Conservation (phyloP, 2,888 invertebrate genomes). For the Drosophila mayaguana region DNA sequence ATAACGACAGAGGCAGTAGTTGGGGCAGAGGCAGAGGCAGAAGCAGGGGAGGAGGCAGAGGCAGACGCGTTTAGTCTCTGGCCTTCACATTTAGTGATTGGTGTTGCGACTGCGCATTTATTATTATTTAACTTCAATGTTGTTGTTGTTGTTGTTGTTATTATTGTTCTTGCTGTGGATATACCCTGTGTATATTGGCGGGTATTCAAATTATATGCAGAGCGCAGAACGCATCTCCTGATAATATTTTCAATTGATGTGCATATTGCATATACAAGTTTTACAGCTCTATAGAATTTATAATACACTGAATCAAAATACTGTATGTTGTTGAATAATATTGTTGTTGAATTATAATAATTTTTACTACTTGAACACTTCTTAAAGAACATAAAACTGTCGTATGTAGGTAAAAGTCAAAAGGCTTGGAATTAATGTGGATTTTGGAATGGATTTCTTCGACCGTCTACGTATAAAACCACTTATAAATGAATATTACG, state of each 20-base stretch:
- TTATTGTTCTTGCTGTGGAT: neutral
- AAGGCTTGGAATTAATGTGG: too few relatives aligned
- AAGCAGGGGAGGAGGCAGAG: constrained; percentile 10
- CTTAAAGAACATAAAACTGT: too few relatives aligned
- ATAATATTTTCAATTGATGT: too few relatives aligned
- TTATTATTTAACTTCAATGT: constrained; percentile 39
- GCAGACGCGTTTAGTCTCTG: constrained; percentile 64
- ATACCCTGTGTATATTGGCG: constrained; percentile 2
- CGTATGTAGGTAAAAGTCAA: too few relatives aligned
- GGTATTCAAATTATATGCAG: neutral
- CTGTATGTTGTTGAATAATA: too few relatives aligned
- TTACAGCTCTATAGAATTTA: neutral
- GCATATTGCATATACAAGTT: too few relatives aligned
- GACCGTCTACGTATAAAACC: neutral
- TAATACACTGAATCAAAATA: too few relatives aligned
- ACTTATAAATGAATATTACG: too few relatives aligned
- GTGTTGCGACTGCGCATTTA: constrained; percentile 72
- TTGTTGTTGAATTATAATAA: neutral
- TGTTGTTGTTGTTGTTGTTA: neutral
- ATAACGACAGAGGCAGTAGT: neutral
- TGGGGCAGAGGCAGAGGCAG: constrained; percentile 28
- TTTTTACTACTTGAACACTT: too few relatives aligned
- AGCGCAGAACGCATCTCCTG: neutral
- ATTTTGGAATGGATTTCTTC: neutral
- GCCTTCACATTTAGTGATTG: constrained; percentile 71